Conservation (phyloP, 2,888 invertebrate genomes). For the Lithophane socia region DNA sequence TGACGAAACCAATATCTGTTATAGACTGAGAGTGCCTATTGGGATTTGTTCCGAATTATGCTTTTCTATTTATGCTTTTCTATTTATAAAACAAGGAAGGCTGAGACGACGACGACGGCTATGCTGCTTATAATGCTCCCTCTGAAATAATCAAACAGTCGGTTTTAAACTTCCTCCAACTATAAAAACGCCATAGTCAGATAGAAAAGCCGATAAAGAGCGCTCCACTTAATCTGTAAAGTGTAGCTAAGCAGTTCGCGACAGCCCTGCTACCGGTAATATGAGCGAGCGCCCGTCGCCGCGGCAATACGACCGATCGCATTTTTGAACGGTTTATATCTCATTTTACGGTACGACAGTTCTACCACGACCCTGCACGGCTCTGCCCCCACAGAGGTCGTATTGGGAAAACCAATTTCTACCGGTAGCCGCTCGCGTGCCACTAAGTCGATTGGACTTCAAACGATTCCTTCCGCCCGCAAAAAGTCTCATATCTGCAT, state of each 20-base stretch:
- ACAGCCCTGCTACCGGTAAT: constrained; percentile 65
- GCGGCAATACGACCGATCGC: constrained; percentile 76
- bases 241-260: constrained; percentile 28
- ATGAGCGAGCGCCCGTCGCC: constrained; percentile 65
- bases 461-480: constrained; percentile 73
- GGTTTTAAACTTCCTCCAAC: background rate
- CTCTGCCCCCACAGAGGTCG: constrained; percentile 68
- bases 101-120: no score
- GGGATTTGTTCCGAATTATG: background rate
- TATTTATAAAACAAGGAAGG: background rate
- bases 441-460: constrained; percentile 82
- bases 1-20: background rate
- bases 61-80: background rate
- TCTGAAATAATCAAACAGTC: background rate
- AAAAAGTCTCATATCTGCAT: constrained; percentile 72
- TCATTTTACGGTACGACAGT: constrained; percentile 86
- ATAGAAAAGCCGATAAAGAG: constrained; percentile 7
- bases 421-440: constrained; percentile 76
- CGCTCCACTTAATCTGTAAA: constrained; percentile 38
- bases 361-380: constrained; percentile 61
- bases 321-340: constrained; percentile 86
- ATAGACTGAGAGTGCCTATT: background rate
- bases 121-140: background rate
- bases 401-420: constrained; percentile 85
- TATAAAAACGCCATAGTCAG: constrained; percentile 1